phyloP scores from a whole-genome alignment of 2,113 vertebrate genomes.

The Pelmatolapia mariae region DNA sequence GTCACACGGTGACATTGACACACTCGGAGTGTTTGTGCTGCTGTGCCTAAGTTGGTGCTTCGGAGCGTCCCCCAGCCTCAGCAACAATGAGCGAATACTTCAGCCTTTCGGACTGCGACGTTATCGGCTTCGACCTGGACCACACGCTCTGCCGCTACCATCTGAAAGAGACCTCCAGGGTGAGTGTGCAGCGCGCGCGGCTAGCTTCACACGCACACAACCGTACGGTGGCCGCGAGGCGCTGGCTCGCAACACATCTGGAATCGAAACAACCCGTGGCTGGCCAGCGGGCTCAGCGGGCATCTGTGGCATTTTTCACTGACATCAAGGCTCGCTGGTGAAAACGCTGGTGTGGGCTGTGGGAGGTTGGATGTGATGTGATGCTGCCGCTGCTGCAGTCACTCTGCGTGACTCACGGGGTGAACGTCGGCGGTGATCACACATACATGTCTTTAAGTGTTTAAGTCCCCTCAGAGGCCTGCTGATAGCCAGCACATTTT shows the following conservation, averaged over 20 bases:
- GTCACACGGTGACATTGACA: conserved; percentile 43
- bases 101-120: conserved; percentile 81
- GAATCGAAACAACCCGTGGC: neutral
- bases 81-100: conserved; percentile 78
- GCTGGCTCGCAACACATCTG: conserved; percentile 10
- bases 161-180: conserved; percentile 83
- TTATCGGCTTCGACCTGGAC: conserved; percentile 89
- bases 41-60: neutral
- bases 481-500: neutral
- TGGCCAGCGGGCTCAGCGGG: neutral
- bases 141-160: conserved; percentile 89
- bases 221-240: neutral
- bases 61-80: neutral
- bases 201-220: neutral
- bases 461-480: neutral
- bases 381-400: conserved; percentile 30
- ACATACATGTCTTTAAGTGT: neutral
- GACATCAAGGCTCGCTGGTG: neutral
- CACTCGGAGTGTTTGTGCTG: neutral
- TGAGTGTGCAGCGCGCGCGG: conserved; percentile 57
- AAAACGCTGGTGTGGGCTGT: neutral
- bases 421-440: neutral
- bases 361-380: neutral
- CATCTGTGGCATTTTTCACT: neutral
- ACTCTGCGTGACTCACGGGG: conserved; percentile 37